phyloP scores from a whole-genome alignment of 2,888 invertebrate species.

The Villa cingulata region DNA sequence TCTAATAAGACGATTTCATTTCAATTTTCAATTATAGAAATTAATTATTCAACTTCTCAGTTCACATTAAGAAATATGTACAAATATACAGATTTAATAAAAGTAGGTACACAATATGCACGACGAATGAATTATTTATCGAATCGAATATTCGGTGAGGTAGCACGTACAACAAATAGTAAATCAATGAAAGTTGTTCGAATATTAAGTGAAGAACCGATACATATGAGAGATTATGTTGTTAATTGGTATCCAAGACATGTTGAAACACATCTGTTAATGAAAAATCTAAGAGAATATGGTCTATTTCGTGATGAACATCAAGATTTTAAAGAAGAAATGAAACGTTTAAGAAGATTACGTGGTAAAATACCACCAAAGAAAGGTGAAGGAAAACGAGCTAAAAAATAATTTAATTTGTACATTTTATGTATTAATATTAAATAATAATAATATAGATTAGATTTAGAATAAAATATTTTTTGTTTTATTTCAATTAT shows the following conservation, averaged over 20 bases:
- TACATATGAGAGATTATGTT: conserved; percentile 56
- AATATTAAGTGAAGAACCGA: conserved; percentile 61
- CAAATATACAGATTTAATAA: conserved; percentile 55
- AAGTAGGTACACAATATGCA: conserved; percentile 64
- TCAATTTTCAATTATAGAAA: too few species aligned
- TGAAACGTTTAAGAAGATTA: conserved; percentile 57
- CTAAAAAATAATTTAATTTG: conserved; percentile 25
- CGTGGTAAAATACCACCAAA: conserved; percentile 58
- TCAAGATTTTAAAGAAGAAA: conserved; percentile 78
- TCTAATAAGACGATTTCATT: too few species aligned
- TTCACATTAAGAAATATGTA: too few species aligned
- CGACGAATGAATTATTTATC: conserved; percentile 73
- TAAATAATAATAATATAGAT: too few species aligned
- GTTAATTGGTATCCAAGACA: conserved; percentile 79
- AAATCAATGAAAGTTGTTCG: conserved; percentile 71
- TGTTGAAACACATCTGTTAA: conserved; percentile 57
- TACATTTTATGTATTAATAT: not conserved
- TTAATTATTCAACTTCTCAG: too few species aligned
- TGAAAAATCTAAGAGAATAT: conserved; percentile 57
- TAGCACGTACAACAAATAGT: conserved; percentile 56
- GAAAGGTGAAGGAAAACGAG: conserved; percentile 37
- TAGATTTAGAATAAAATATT: too few species aligned
- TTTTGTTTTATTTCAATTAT: too few species aligned
- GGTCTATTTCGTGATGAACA: conserved; percentile 80
- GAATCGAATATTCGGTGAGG: conserved; percentile 80